Base-by-base conservation (phyloP, 2,888 invertebrate genomes). In the Sarcophaga variegata region DNA sequence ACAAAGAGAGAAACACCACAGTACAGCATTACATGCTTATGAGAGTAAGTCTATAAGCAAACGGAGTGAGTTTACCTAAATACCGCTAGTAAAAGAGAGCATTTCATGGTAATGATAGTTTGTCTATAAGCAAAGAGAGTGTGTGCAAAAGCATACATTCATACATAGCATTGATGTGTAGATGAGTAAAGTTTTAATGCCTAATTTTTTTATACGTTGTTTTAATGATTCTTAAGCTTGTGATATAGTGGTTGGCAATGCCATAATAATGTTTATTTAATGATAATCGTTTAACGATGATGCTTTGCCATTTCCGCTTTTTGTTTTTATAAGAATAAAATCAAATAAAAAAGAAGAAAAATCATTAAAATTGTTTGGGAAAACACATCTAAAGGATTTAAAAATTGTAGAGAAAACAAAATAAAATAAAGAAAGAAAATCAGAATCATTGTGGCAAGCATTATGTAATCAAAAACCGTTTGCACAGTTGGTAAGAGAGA, bases 231-330 rank as follows among this genome's bases (percentile, higher is more conserved):
- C 10, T 37, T 37, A 37, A 27, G 22, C 60, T 76, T 77, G 45
- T 77, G 64, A 70, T 76, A 76, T 37, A 37, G 76, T 76, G 54
- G 37, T 76, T 59, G 59, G 64, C 82, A 27, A 25, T 25, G 70
- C 25, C 59, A 59, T 17, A 14, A 59, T 59, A 17, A 14, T 59
- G 64, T 64, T 64, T 22, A 27, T 20, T 17, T 49, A 78, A 79
- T 69, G 69, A 47, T 86, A 64, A 78, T 78, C 75, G 25, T 70
- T 72, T 84, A 72, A 75, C 82, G 64, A 59, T 86, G 86, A 83
- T 86, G 86, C 67, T 76, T 76, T 76, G 86, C 86, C 86, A 86
- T 83, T 86, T 83, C 86, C 86, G 82, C 76, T 83, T 75, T 75
- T 72, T 37, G 54, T 63, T 76, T 75, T 47, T 47, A 20, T 6